These are phyloP conservation scores for Chaunax sp. DNA, from an alignment of 2,797 vertebrate genomes.

Conservation along the genomic window DNA sequence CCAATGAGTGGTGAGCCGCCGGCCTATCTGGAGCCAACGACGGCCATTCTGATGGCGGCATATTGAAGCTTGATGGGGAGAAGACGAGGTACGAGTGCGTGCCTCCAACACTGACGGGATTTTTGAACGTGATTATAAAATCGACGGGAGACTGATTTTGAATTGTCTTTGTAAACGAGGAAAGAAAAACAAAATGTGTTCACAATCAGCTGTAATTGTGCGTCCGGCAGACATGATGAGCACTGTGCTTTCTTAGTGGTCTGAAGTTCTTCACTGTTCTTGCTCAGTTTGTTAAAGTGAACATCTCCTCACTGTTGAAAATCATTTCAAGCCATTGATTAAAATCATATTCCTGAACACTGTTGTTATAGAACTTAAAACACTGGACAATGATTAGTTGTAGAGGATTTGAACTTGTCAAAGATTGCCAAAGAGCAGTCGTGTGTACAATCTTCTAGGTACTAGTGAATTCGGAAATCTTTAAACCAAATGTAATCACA, in stretches of 20 bases:
- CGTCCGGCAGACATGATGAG: constrained; percentile 85
- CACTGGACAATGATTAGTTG: constrained; percentile 36
- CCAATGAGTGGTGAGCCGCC: constrained; percentile 91
- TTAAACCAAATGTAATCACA: constrained; percentile 81
- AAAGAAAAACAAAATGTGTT: constrained; percentile 62
- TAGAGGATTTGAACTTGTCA: constrained; percentile 46
- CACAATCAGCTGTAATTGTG: constrained; percentile 80
- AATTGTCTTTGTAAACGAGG: constrained; percentile 53
- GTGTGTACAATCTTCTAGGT: constrained; percentile 70
- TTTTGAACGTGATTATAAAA: constrained; percentile 44
- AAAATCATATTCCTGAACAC: constrained; percentile 48
- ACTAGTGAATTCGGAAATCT: constrained; percentile 70
- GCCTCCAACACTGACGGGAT: constrained; percentile 51
- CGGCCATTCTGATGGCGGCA: constrained; percentile 47
- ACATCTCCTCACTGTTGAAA: constrained; percentile 48
- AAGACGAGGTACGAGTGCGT: constrained; percentile 41
- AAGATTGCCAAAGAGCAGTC: constrained; percentile 92
- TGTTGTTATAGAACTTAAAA: constrained; percentile 43
- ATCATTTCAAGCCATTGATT: constrained; percentile 19
- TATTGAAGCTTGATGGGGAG: constrained; percentile 45
- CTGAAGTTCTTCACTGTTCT: constrained; percentile 80
- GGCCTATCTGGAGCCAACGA: constrained; percentile 48
- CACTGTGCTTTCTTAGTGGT: constrained; percentile 85
- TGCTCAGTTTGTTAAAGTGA: constrained; percentile 76
- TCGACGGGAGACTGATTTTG: constrained; percentile 34